These are phyloP conservation scores for Lepidostoma basale DNA, from an alignment of 1,140 invertebrate species.

Conservation along the genomic window DNA sequence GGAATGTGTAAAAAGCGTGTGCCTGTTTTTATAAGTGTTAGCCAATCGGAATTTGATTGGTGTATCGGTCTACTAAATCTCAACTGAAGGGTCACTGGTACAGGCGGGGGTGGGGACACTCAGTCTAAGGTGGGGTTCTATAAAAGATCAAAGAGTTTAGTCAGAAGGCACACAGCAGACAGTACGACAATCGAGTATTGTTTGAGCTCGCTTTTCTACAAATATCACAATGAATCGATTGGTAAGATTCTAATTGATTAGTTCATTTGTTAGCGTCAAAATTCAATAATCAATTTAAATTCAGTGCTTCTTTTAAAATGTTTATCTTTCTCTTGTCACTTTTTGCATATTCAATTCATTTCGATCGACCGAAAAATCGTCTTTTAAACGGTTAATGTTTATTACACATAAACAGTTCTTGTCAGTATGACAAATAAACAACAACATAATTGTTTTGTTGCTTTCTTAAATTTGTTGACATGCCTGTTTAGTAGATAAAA, in stretches of 20 bases:
- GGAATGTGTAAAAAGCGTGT: neutral
- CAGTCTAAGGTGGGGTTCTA: conserved; percentile 15
- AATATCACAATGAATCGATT: conserved; percentile 25
- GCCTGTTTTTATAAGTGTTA: conserved; percentile 4
- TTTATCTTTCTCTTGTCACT: no score
- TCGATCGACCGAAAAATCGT: no score
- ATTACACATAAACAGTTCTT: no score
- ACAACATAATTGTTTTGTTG: no score
- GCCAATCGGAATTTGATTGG: conserved; percentile 16
- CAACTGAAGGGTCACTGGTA: conserved; percentile 19
- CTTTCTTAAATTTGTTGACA: no score
- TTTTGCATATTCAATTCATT: no score
- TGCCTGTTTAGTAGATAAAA: no score
- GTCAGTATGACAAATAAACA: no score
- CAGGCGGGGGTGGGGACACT: neutral
- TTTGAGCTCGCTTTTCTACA: neutral
- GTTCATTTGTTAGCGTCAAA: neutral
- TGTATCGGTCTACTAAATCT: conserved; percentile 22
- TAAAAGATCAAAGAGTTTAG: neutral
- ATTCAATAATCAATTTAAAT: neutral
- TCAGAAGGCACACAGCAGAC: conserved; percentile 1
- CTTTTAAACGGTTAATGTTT: no score
- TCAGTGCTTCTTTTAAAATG: no score
- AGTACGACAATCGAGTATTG: neutral
- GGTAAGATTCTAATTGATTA: neutral